phyloP scores from a whole-genome alignment of 1,140 invertebrate species.

The Plodia interpunctella region DNA sequence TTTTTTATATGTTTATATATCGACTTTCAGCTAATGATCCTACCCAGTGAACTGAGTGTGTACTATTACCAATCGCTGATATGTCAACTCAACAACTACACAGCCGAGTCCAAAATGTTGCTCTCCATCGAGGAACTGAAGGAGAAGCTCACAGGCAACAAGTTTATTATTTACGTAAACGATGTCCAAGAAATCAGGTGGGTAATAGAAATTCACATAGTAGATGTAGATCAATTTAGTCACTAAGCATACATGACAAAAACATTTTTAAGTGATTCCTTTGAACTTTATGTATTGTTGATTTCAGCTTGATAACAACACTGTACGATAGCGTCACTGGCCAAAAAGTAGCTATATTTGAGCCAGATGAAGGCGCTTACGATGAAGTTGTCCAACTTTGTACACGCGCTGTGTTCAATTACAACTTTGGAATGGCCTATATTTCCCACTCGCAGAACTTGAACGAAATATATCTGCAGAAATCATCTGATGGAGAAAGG shows the following conservation, averaged over 20 bases:
- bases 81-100: constrained; percentile 70
- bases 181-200: constrained; percentile 78
- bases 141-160: constrained; percentile 45
- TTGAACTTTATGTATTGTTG: too few relatives aligned
- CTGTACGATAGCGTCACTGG: constrained; percentile 77
- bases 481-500: constrained; percentile 51
- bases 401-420: constrained; percentile 76
- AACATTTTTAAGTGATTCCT: too few relatives aligned
- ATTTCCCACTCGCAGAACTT: constrained; percentile 72
- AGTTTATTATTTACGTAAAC: constrained; percentile 78
- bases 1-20: not conserved
- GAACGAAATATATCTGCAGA: constrained; percentile 80
- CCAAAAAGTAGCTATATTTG: constrained; percentile 76
- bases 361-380: constrained; percentile 64
- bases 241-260: too few relatives aligned
- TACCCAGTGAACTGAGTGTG: constrained; percentile 73
- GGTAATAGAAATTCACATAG: too few relatives aligned
- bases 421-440: constrained; percentile 68
- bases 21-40: constrained; percentile 66
- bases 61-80: constrained; percentile 78
- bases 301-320: constrained; percentile 78
- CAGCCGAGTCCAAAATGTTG: constrained; percentile 32
- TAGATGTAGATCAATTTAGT: too few relatives aligned
- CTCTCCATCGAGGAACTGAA: constrained; percentile 54
- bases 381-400: constrained; percentile 76